phyloP scores from a whole-genome alignment of 2,113 vertebrate species.

The Seriola quinqueradiata region DNA sequence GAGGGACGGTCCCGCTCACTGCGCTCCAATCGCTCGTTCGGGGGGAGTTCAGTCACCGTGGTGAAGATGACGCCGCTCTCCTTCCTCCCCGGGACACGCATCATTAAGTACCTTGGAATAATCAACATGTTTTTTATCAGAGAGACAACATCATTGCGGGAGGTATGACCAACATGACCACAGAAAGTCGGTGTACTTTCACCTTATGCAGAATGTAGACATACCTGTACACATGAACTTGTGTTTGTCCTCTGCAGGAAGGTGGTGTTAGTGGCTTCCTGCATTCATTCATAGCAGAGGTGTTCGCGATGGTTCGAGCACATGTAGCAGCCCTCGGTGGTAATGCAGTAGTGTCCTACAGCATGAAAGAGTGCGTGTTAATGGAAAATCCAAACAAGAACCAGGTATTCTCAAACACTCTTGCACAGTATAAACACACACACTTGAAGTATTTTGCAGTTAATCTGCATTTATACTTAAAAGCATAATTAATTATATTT shows the following conservation, averaged over 20 bases:
- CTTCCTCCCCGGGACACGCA: constrained; percentile 94
- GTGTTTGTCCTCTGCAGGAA: constrained; percentile 84
- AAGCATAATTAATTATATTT: neutral
- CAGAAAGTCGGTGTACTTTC: neutral
- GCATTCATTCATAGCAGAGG: constrained; percentile 96
- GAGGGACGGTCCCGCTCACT: constrained; percentile 90
- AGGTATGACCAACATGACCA: constrained; percentile 84
- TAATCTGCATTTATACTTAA: neutral
- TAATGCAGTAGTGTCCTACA: constrained; percentile 97
- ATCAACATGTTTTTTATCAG: constrained; percentile 99
- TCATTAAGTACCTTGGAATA: constrained; percentile 97
- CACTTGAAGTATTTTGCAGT: neutral
- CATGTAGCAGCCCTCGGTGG: constrained; percentile 96
- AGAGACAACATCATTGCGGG: constrained; percentile 96
- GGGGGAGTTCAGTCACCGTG: constrained; percentile 89
- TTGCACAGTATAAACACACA: neutral
- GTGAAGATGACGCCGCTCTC: constrained; percentile 99
- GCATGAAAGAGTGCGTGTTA: constrained; percentile 98
- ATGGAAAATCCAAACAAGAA: constrained; percentile 99
- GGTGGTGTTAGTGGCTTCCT: constrained; percentile 98
- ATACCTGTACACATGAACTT: neutral
- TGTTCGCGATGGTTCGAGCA: constrained; percentile 98
- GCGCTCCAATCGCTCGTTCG: constrained; percentile 85
- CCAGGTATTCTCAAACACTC: constrained; percentile 86
- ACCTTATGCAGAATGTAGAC: neutral